These are phyloP conservation scores for Stichopus horrens DNA, from an alignment of 53 echinoderm and acorn worm genomes.

Conservation along the genomic window DNA sequence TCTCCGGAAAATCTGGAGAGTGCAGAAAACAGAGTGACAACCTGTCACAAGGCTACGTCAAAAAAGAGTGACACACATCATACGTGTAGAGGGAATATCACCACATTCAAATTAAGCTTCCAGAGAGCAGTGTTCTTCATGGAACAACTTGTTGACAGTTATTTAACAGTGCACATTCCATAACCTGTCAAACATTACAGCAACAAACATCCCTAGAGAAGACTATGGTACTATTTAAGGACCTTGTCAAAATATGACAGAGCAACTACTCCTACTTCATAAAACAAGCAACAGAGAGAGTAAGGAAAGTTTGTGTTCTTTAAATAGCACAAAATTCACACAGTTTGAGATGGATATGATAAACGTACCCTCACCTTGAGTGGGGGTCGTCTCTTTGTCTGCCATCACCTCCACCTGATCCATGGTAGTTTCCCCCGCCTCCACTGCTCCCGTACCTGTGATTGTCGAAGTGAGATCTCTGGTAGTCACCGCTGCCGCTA, in stretches of 20 bases:
- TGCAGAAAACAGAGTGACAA: background rate
- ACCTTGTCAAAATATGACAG: too few relatives aligned
- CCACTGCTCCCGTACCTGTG: slow-evolving; percentile 68
- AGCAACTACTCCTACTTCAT: too few relatives aligned
- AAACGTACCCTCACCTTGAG: slow-evolving; percentile 58
- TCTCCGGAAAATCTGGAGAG: slow-evolving; percentile 65
- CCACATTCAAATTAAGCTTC: too few relatives aligned
- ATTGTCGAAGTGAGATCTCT: slow-evolving; percentile 75
- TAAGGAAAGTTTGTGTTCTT: background rate
- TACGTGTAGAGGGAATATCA: too few relatives aligned
- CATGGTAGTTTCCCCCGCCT: slow-evolving; percentile 53
- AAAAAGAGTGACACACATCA: too few relatives aligned
- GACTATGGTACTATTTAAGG: too few relatives aligned
- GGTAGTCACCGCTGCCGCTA: slow-evolving; percentile 55
- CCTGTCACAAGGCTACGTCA: too few relatives aligned
- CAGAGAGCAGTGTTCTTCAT: too few relatives aligned
- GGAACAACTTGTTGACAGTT: too few relatives aligned
- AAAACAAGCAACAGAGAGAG: too few relatives aligned
- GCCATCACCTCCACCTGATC: slow-evolving; percentile 59
- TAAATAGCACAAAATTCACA: background rate
- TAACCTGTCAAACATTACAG: background rate
- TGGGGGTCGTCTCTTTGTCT: slow-evolving; percentile 63
- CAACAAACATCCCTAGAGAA: too few relatives aligned
- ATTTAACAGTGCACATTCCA: background rate
- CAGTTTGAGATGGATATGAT: slow-evolving; percentile 4